These are phyloP conservation scores for Sympetrum striolatum DNA, from an alignment of 2,888 invertebrate genomes.

Conservation along the genomic window DNA sequence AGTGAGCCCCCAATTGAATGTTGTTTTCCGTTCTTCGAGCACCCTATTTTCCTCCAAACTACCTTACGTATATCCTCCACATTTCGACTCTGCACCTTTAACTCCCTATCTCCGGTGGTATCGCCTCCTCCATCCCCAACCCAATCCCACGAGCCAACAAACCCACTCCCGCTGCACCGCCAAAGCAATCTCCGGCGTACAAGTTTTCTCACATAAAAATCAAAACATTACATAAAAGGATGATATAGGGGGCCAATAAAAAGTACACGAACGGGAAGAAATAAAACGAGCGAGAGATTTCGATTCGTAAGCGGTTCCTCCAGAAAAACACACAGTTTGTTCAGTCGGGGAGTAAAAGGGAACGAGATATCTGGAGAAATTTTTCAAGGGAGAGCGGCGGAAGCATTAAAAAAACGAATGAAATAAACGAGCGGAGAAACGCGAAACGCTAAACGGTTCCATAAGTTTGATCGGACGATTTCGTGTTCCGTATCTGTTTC, in stretches of 20 bases:
- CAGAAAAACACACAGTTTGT: constrained; percentile 23
- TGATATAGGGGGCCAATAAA: neutral
- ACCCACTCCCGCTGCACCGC: neutral
- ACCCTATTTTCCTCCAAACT: too few species aligned
- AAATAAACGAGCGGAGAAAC: neutral
- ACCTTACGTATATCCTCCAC: neutral
- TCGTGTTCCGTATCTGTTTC: neutral
- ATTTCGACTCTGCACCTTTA: neutral
- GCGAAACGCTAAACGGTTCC: neutral
- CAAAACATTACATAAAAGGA: constrained; percentile 21
- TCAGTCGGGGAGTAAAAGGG: neutral
- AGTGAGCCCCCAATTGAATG: too few species aligned
- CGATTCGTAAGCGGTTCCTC: neutral
- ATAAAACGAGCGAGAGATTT: neutral
- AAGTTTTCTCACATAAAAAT: constrained; percentile 16
- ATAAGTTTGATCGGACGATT: constrained; percentile 18
- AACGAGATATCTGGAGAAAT: neutral
- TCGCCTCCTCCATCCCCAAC: neutral
- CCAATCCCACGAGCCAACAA: neutral
- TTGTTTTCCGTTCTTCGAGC: too few species aligned
- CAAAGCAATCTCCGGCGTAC: neutral
- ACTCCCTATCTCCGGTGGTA: neutral
- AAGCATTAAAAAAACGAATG: neutral
- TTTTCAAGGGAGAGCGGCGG: neutral
- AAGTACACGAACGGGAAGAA: neutral